Evolutionary conservation across 2,797 vertebrate genomes (phyloP).

Genomic region (Diplodus sargus): DNA sequence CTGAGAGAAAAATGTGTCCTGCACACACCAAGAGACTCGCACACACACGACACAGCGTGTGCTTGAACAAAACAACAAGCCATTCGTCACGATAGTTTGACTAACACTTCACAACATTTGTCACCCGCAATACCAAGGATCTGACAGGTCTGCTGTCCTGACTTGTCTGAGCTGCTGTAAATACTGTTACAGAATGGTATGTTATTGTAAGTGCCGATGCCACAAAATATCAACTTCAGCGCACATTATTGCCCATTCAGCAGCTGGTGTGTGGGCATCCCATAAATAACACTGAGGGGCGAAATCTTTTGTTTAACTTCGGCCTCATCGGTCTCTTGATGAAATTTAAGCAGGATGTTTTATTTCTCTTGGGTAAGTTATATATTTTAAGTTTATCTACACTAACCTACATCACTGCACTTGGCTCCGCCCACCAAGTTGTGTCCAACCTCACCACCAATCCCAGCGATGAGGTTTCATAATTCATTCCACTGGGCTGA

Average conservation of each 20-base stretch:
- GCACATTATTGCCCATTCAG: slow-evolving; percentile 8
- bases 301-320: neutral
- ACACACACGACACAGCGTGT: neutral
- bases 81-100: slow-evolving; percentile 20
- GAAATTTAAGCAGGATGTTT: neutral
- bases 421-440: neutral
- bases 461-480: neutral
- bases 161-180: neutral
- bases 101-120: slow-evolving; percentile 10
- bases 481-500: slow-evolving; percentile 6
- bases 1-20: neutral
- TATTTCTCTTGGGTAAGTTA: neutral
- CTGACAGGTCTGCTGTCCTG: slow-evolving; percentile 1
- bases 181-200: slow-evolving; percentile 3
- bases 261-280: neutral
- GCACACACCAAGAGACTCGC: neutral
- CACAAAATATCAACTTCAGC: slow-evolving; percentile 3
- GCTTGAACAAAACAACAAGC: slow-evolving; percentile 3
- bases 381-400: slow-evolving; percentile 6
- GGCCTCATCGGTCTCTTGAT: neutral
- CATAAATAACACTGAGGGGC: neutral
- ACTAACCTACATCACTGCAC: slow-evolving; percentile 19
- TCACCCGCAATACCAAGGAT: neutral
- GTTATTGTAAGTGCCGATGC: neutral
- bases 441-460: slow-evolving; percentile 10